These are phyloP conservation scores for Oryzias sinensis DNA, from an alignment of 2,797 vertebrate species.

Conservation along the genomic window DNA sequence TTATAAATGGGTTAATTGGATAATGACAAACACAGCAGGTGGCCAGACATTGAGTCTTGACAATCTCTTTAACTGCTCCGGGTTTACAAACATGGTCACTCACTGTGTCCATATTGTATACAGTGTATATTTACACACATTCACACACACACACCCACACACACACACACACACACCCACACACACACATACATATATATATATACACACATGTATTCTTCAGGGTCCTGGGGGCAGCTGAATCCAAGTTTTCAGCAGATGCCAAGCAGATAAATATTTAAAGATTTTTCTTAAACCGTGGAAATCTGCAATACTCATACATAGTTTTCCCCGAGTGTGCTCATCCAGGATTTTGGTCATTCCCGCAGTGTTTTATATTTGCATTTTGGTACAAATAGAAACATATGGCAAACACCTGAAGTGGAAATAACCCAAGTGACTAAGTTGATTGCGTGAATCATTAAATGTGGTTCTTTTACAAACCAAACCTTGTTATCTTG, in stretches of 20 bases:
- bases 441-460: conserved; percentile 37
- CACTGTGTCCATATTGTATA: background rate
- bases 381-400: conserved; percentile 29
- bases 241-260: too few species aligned
- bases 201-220: too few species aligned
- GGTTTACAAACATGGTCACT: background rate
- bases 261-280: too few species aligned
- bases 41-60: conserved; percentile 1
- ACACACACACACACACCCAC: too few species aligned
- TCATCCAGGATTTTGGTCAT: conserved; percentile 21
- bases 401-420: conserved; percentile 30
- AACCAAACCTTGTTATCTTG: conserved; percentile 19
- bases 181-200: too few species aligned
- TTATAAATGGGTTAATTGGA: conserved; percentile 5
- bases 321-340: conserved; percentile 9
- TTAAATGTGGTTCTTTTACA: conserved; percentile 32
- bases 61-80: conserved; percentile 2
- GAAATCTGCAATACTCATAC: conserved; percentile 2
- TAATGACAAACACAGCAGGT: conserved; percentile 1
- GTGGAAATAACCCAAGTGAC: conserved; percentile 27
- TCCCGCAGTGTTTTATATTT: conserved; percentile 21
- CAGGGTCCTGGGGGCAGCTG: too few species aligned
- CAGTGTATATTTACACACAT: too few species aligned
- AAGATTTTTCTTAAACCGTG: too few species aligned
- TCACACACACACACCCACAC: too few species aligned